Conservation (phyloP, 2,888 invertebrate genomes). For the Drosophila siamana region DNA sequence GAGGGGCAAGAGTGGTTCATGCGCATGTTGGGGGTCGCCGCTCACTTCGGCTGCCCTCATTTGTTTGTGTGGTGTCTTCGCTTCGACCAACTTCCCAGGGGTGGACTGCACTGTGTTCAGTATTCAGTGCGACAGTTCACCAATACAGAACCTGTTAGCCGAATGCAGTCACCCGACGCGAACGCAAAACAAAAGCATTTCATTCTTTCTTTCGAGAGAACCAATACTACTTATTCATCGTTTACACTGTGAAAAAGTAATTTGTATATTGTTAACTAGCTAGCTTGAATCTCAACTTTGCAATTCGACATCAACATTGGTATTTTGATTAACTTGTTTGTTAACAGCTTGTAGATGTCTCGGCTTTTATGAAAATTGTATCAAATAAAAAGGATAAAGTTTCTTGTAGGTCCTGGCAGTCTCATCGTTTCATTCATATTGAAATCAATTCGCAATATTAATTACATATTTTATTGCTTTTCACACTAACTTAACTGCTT, state of each 20-base stretch:
- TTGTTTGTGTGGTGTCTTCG: slow-evolving; percentile 3
- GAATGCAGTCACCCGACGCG: slow-evolving; percentile 36
- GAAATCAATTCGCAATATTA: too few relatives aligned
- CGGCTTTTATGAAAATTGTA: too few relatives aligned
- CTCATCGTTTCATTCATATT: too few relatives aligned
- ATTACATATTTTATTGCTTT: too few relatives aligned
- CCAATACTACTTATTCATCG: not conserved
- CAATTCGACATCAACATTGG: too few relatives aligned
- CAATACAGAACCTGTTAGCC: slow-evolving; percentile 18
- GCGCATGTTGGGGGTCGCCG: slow-evolving; percentile 34
- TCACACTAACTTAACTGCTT: too few relatives aligned
- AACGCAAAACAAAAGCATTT: slow-evolving; percentile 9
- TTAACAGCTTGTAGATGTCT: too few relatives aligned
- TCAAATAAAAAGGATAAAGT: too few relatives aligned
- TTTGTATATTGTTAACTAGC: not conserved
- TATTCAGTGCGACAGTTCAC: not conserved
- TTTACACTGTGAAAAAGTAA: slow-evolving; percentile 6
- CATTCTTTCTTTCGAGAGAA: slow-evolving; percentile 1
- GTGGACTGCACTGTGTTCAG: slow-evolving; percentile 19
- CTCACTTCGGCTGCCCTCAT: slow-evolving; percentile 21
- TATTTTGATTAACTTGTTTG: too few relatives aligned
- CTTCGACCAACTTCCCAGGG: slow-evolving; percentile 20
- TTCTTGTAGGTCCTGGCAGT: too few relatives aligned
- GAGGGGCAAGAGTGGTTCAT: slow-evolving; percentile 17
- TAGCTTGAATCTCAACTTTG: too few relatives aligned